Evolutionary conservation across 2,797 vertebrate genomes (phyloP), one percentile per base, ranked within the genome.

Genomic region (Brotula barbata): DNA sequence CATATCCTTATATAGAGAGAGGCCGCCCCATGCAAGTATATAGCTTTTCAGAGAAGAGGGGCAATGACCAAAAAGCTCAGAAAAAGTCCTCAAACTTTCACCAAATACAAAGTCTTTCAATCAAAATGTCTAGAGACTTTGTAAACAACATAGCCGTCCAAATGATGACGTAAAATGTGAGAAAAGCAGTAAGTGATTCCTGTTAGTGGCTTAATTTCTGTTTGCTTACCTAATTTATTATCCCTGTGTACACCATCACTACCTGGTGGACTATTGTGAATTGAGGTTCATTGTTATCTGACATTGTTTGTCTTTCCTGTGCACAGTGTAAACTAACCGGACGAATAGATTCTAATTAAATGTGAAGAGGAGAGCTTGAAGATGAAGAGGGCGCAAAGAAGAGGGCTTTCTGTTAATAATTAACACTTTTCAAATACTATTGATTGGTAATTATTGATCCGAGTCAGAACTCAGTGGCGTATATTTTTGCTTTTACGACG

Each of bases 1-100:
- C 61, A 64, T n/a, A 36, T 51, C 84, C 88, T 78, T 87, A 80
- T 84, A 85, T 82, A 87, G 85, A 87, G 66, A 82, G 39, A 69
- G 46, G 42, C 51, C 11, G 56, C 50, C 60, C 61, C 61, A 28
- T 28, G 25, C 25, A 4, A 19, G 57, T 17, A 19, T 36, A 28
- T 25, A 8, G 49, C 70, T 60, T 63, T 25, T 13, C 20, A 39
- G 39, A 53, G 68, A 62, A 11, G 34, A 77, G 21, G 46, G 7
- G 40, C 68, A 49, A 55, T 3, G 36, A 36, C 31, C 63, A 64
- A 68, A 10, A 9, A n/a, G 22, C 22, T 41, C 36, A 23, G 11
- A 10, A 22, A 49, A 64, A 48, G 1, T 1, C 1, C 36, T 39
- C 48, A 61, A 53, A 62, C 62, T 51, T 6, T 36, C 5, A 36